Base-by-base conservation (phyloP, 37 sponge, comb jelly and placozoan species). In the Agelas oroides region DNA sequence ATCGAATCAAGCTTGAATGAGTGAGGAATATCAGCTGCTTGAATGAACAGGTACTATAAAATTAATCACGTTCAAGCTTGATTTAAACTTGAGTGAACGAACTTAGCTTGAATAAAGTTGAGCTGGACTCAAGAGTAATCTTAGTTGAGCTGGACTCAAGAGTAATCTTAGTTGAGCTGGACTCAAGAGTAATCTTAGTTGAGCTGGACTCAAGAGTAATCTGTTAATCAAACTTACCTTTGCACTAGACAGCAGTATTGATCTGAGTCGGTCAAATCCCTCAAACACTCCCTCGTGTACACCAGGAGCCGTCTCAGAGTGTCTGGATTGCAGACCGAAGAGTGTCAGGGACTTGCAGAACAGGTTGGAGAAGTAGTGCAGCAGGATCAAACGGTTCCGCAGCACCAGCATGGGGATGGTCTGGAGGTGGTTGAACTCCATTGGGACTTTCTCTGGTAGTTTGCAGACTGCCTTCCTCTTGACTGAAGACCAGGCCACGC, bases 341-440 rank as follows among this genome's bases (percentile, higher is more conserved):
- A 96, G 67, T 2, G 81, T 56, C 16, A 96, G 75, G 14, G 77
- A 87, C 80, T 93, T 89, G 82, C 91, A 92, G 77, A 96, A 87
- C 25, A 88, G 53, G 71, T 86, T 70, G 0, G 94, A 91, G 83
- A 97, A 95, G 65, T 88, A 82, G 53, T 97, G 92, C 54, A 97
- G 82, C 74, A 97, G 60, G 52, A 97, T 84, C 40, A 97, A 84
- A 20, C 97, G 46, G 72, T 97, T 95, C 59, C 91, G 75, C 58
- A 97, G 74, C 25, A 86, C 86, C 31, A 62, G 71, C 53, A 93
- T 62, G 1, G 81, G 63, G 35, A 93, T 38, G 71, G 65, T 67
- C 38, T 83, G 88, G 33, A 97, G 76, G n/a, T 83, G 98, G 70
- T 88, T 87, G 77, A 91, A 95, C 84, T 97, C 98, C 73, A 92